These are phyloP conservation scores for Desoria tigrina DNA, from an alignment of 2,888 invertebrate genomes.

Conservation along the genomic window DNA sequence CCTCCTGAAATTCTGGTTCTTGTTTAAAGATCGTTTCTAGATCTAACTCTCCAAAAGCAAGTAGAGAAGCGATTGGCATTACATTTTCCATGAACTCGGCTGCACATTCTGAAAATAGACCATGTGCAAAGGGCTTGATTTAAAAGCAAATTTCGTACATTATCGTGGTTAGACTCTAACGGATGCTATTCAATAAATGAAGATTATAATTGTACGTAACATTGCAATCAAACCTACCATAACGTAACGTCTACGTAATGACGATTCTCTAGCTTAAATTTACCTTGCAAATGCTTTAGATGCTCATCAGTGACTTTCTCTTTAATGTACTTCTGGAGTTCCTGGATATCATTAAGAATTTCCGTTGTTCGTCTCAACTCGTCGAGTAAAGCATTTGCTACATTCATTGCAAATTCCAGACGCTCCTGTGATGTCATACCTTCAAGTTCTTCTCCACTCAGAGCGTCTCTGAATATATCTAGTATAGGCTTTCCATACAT, in stretches of 20 bases:
- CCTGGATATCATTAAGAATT: slow-evolving; percentile 40
- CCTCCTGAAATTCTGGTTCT: slow-evolving; percentile 38
- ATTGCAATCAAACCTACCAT: no score
- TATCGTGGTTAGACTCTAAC: no score
- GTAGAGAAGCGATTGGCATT: slow-evolving; percentile 34
- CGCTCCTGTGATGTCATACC: slow-evolving; percentile 26
- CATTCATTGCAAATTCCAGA: slow-evolving; percentile 39
- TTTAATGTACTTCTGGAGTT: slow-evolving; percentile 37
- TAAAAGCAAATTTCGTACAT: no score
- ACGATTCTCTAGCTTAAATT: no score
- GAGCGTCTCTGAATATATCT: not conserved
- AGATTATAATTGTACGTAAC: no score
- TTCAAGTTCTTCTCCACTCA: not conserved
- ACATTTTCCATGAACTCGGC: slow-evolving; percentile 42
- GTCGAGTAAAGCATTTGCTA: slow-evolving; percentile 35
- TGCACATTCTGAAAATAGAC: no score
- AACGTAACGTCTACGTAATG: slow-evolving; percentile 27
- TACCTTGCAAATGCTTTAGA: not conserved
- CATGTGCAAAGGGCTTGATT: no score
- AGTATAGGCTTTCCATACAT: slow-evolving; percentile 23
- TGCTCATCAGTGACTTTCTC: slow-evolving; percentile 25
- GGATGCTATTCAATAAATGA: no score
- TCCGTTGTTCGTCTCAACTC: slow-evolving; percentile 38
- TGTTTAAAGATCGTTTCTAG: slow-evolving; percentile 45
- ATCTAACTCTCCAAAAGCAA: slow-evolving; percentile 46